Evolutionary conservation across 1,140 invertebrate genomes (phyloP).

Genomic region (Cotesia chilonis): DNA sequence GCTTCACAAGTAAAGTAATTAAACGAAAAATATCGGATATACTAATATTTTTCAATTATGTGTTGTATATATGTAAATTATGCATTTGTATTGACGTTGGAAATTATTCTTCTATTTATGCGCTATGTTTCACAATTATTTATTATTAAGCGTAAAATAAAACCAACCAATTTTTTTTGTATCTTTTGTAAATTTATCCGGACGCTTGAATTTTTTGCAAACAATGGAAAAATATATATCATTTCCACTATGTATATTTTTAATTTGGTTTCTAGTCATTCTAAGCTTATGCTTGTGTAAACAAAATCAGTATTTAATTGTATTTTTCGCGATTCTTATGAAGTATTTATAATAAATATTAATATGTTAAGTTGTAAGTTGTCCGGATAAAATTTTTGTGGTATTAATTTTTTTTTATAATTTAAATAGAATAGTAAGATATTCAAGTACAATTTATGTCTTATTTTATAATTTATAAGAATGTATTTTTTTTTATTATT

Average conservation of each 20-base stretch:
- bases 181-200: constrained; percentile 16
- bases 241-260: too few species aligned
- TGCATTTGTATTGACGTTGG: constrained; percentile 56
- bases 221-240: too few species aligned
- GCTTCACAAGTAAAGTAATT: constrained; percentile 13
- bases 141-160: too few species aligned
- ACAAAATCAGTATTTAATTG: constrained; percentile 7
- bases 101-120: constrained; percentile 51
- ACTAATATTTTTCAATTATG: constrained; percentile 56
- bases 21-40: constrained; percentile 10
- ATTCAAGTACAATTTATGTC: background rate
- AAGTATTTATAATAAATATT: constrained; percentile 9
- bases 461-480: too few species aligned
- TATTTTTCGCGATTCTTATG: background rate
- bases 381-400: constrained; percentile 23
- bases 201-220: background rate
- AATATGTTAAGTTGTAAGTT: background rate
- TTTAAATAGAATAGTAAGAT: background rate
- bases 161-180: background rate
- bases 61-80: constrained; percentile 64
- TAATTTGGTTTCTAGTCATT: background rate
- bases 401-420: background rate
- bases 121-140: constrained; percentile 28
- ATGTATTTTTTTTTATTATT: too few species aligned
- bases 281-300: background rate